These are phyloP conservation scores for Acheta domesticus DNA, from an alignment of 2,888 invertebrate genomes.

Conservation along the genomic window DNA sequence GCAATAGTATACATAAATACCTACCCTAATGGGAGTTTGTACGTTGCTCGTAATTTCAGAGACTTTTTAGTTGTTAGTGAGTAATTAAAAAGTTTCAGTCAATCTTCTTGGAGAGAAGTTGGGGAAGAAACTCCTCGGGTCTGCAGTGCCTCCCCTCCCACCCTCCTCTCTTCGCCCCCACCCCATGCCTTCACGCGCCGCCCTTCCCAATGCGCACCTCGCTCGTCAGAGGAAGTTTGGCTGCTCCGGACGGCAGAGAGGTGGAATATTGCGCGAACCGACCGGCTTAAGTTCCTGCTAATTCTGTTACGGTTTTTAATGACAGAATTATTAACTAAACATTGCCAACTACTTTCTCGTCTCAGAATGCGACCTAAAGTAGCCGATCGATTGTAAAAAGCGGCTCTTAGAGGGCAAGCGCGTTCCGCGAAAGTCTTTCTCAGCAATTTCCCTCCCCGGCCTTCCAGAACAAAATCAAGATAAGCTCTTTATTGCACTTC, in stretches of 20 bases:
- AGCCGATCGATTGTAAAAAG: too few relatives aligned
- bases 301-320: not conserved
- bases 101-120: not conserved
- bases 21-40: not conserved
- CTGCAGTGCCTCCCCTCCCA: not conserved
- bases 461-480: too few relatives aligned
- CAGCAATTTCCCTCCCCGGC: too few relatives aligned
- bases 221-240: not conserved
- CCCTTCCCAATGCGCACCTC: not conserved
- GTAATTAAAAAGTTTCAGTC: constrained; percentile 1
- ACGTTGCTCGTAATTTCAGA: not conserved
- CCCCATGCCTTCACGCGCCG: not conserved
- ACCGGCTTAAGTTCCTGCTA: not conserved
- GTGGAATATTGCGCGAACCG: not conserved
- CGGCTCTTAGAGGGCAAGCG: too few relatives aligned
- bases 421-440: too few relatives aligned
- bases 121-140: not conserved
- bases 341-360: not conserved
- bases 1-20: constrained; percentile 8
- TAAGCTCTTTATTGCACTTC: too few relatives aligned
- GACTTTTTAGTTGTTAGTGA: constrained; percentile 9
- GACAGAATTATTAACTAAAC: not conserved
- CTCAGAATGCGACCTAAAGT: too few relatives aligned
- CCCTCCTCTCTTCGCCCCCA: not conserved
- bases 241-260: not conserved